Conservation (phyloP, 2,797 vertebrate genomes). For the Loris lydekkerianus region DNA sequence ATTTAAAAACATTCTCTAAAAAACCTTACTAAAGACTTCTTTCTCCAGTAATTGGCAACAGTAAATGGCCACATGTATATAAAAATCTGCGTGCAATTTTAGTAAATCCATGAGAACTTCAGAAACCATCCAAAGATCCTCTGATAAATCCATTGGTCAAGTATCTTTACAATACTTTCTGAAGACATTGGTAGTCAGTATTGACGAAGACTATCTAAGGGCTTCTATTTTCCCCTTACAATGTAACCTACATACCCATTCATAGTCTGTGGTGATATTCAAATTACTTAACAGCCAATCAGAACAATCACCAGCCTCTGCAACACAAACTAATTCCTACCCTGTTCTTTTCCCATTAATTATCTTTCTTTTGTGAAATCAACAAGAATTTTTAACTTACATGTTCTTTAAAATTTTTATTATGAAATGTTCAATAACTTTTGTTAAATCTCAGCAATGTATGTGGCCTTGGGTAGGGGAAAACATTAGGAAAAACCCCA, state of each 20-base stretch:
- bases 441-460: neutral
- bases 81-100: conserved; percentile 37
- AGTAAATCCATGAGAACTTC: neutral
- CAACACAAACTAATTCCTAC: neutral
- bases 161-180: neutral
- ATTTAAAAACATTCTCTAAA: neutral
- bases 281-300: conserved; percentile 62
- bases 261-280: conserved; percentile 41
- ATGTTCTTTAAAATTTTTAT: conserved; percentile 21
- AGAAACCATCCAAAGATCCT: neutral
- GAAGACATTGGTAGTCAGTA: neutral
- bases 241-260: conserved; percentile 9
- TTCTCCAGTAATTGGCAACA: conserved; percentile 2
- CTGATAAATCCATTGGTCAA: neutral
- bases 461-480: neutral
- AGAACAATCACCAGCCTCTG: neutral
- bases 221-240: conserved; percentile 24
- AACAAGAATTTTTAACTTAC: neutral
- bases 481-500: neutral
- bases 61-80: neutral
- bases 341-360: neutral
- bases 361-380: neutral
- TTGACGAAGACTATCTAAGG: conserved; percentile 15
- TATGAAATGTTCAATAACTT: neutral
- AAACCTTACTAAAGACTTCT: conserved; percentile 5